A percentile compares a stretch with the other conserved stretches of the same genome.
phyloP scores from a whole-genome alignment of 2,888 invertebrate species.

The Cantharis nigra region DNA sequence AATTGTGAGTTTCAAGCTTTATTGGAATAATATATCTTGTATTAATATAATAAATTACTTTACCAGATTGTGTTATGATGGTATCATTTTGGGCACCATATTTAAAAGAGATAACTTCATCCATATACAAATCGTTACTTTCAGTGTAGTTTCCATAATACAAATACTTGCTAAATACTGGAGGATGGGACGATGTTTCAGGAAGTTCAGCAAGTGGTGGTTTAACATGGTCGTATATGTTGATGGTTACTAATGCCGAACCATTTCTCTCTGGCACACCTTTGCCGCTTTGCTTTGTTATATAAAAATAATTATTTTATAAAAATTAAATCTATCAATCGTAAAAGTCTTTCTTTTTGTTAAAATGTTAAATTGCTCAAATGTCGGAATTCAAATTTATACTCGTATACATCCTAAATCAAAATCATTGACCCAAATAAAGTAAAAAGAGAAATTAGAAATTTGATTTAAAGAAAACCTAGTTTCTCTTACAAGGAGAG shows the following conservation, averaged over 20 bases:
- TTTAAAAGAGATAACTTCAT: conserved; percentile 8
- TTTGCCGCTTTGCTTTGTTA: too few relatives aligned
- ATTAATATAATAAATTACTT: not conserved
- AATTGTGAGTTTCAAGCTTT: not conserved
- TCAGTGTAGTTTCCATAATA: conserved; percentile 11
- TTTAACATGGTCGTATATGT: not conserved
- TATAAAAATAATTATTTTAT: too few relatives aligned
- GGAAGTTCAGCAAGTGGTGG: not conserved
- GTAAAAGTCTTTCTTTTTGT: too few relatives aligned
- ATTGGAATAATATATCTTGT: not conserved
- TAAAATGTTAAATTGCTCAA: too few relatives aligned
- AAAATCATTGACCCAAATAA: too few relatives aligned
- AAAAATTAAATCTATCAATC: too few relatives aligned
- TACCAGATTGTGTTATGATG: conserved; percentile 8
- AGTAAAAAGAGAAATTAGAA: too few relatives aligned
- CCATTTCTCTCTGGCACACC: not conserved
- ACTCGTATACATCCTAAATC: too few relatives aligned
- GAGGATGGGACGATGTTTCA: not conserved
- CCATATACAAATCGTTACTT: not conserved
- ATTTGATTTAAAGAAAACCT: too few relatives aligned
- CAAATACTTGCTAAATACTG: conserved; percentile 11
- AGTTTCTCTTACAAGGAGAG: too few relatives aligned
- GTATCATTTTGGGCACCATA: conserved; percentile 6
- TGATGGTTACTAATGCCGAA: not conserved
- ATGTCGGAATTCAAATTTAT: too few relatives aligned